Evolutionary conservation across 2,797 vertebrate genomes (phyloP).

Genomic region (Furcifer pardalis): DNA sequence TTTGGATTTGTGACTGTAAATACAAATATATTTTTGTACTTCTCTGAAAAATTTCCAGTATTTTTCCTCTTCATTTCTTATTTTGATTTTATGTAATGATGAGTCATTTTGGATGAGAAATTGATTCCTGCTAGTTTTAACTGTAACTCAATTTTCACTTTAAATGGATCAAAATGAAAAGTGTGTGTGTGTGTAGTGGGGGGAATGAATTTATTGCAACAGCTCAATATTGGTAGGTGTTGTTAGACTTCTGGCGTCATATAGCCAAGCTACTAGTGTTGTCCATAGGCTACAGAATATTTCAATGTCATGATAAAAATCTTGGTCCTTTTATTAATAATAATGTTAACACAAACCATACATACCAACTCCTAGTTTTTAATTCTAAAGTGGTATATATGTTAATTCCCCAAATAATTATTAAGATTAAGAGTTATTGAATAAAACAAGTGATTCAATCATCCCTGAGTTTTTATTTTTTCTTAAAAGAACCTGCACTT

Average conservation of each 20-base stretch:
- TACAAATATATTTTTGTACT: background rate
- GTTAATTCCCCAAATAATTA: background rate
- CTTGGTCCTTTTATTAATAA: no score
- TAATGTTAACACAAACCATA: background rate
- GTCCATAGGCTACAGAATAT: background rate
- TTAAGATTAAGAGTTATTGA: background rate
- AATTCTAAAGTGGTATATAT: background rate
- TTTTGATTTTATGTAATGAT: slow-evolving; percentile 43
- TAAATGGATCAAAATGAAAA: slow-evolving; percentile 32
- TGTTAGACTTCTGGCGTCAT: background rate
- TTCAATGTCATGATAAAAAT: background rate
- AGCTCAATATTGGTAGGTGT: slow-evolving; percentile 3
- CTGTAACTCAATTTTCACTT: slow-evolving; percentile 36
- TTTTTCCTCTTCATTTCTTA: slow-evolving; percentile 17
- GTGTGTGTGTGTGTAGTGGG: no score
- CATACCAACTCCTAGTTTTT: background rate
- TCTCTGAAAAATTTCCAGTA: background rate
- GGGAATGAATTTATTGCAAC: slow-evolving; percentile 21
- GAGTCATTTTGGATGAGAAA: slow-evolving; percentile 33
- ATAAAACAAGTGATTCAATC: background rate
- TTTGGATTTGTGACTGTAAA: background rate
- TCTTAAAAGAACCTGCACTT: background rate
- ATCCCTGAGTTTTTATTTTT: background rate
- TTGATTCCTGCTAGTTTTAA: slow-evolving; percentile 26
- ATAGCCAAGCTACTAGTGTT: background rate